Percentiles rank a stretch among this genome's conserved stretches.
Conservation (phyloP, 1,140 invertebrate species). For the Drosophila quadrilineata region DNA sequence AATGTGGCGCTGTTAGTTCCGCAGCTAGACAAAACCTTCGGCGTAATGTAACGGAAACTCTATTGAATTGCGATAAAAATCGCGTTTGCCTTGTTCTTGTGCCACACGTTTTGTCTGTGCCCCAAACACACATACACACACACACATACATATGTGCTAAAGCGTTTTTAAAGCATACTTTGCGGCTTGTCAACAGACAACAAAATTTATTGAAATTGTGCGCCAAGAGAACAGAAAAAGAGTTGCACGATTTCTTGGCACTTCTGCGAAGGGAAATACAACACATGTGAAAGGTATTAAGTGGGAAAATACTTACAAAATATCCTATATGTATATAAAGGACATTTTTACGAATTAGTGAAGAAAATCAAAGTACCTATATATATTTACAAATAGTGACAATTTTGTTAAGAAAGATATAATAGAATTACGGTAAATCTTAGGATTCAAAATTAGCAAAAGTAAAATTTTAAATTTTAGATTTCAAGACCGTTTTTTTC, state of each 20-base stretch:
- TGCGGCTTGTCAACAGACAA: constrained; percentile 72
- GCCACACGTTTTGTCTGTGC: constrained; percentile 30
- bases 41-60: constrained; percentile 77
- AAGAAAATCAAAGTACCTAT: no score
- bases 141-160: constrained; percentile 31
- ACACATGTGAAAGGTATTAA: background rate
- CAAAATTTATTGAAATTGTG: constrained; percentile 74
- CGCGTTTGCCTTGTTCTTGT: constrained; percentile 69
- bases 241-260: constrained; percentile 23
- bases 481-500: no score
- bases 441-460: no score
- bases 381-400: no score
- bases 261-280: background rate
- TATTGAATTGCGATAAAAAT: constrained; percentile 79
- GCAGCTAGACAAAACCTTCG: constrained; percentile 62
- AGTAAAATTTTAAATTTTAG: no score
- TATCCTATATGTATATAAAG: background rate
- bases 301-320: background rate
- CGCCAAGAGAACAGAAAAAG: no score
- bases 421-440: no score
- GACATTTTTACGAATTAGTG: no score
- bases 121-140: constrained; percentile 27
- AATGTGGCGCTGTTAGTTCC: constrained; percentile 76
- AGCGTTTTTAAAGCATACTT: constrained; percentile 73
- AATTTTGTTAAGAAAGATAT: no score